These are phyloP conservation scores for Formica selysi DNA, from an alignment of 1,140 invertebrate species.

Conservation along the genomic window DNA sequence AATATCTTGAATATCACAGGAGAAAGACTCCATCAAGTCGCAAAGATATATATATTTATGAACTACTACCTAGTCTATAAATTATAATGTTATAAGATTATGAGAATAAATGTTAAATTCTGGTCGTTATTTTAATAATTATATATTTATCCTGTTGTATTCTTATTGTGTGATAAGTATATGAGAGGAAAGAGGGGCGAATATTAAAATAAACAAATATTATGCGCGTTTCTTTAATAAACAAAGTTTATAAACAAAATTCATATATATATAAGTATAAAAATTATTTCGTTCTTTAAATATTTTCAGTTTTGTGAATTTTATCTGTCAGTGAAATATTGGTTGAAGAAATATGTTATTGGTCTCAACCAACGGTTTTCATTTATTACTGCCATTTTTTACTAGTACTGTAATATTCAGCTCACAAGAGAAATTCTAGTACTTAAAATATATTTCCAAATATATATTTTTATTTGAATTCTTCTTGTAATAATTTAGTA, in stretches of 20 bases:
- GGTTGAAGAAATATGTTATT: slow-evolving; percentile 10
- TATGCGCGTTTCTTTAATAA: slow-evolving; percentile 56
- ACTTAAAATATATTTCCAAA: slow-evolving; percentile 48
- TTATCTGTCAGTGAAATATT: slow-evolving; percentile 8
- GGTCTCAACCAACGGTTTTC: neutral
- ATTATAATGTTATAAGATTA: slow-evolving; percentile 66
- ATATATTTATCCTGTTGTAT: neutral
- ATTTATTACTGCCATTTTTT: slow-evolving; percentile 32
- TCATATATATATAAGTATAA: slow-evolving; percentile 73
- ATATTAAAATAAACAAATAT: slow-evolving; percentile 59
- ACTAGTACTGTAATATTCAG: neutral
- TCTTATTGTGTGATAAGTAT: neutral
- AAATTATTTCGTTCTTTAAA: slow-evolving; percentile 64
- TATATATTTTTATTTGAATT: slow-evolving; percentile 4
- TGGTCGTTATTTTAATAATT: slow-evolving; percentile 68
- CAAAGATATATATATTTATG: slow-evolving; percentile 43
- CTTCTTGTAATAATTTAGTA: slow-evolving; percentile 24
- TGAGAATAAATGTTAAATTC: slow-evolving; percentile 74
- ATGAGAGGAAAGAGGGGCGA: neutral
- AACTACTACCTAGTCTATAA: slow-evolving; percentile 66
- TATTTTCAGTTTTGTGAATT: slow-evolving; percentile 16
- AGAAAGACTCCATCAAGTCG: slow-evolving; percentile 48
- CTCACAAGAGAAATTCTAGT: slow-evolving; percentile 19
- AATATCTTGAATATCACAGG: slow-evolving; percentile 15
- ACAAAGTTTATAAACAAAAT: slow-evolving; percentile 70